A percentile compares a stretch with the other conserved stretches of the same genome.
These are phyloP conservation scores for Pyrrhosoma nymphula DNA, from an alignment of 2,888 invertebrate genomes.

Conservation along the genomic window DNA sequence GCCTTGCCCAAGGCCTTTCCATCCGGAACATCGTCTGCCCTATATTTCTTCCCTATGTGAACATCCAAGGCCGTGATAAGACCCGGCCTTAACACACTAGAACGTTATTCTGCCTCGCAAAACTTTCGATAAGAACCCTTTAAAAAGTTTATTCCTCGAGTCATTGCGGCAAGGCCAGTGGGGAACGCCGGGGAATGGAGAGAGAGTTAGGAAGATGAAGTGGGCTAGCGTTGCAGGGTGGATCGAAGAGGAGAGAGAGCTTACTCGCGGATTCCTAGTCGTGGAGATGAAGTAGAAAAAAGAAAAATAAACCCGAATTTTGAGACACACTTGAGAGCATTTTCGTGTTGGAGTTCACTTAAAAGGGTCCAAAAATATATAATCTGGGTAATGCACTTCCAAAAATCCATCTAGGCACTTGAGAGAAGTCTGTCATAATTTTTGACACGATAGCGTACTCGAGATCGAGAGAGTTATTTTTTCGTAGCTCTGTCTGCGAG, in stretches of 20 bases:
- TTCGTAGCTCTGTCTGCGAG: too few relatives aligned
- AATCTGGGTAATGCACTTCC: background rate
- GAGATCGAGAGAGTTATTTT: background rate
- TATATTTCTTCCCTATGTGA: conserved; percentile 2
- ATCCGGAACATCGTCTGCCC: background rate
- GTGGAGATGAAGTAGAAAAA: background rate
- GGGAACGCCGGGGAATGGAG: background rate
- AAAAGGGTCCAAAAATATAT: background rate
- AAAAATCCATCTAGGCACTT: background rate
- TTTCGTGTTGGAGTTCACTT: background rate
- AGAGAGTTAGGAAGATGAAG: background rate
- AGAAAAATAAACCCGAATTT: background rate
- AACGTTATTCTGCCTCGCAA: background rate
- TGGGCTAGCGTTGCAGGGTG: background rate
- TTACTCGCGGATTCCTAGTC: background rate
- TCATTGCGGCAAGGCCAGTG: background rate
- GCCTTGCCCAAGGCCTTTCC: background rate
- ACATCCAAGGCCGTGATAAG: conserved; percentile 12
- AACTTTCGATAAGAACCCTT: conserved; percentile 54
- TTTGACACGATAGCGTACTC: background rate
- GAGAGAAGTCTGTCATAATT: background rate
- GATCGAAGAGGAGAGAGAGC: background rate
- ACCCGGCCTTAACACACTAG: background rate
- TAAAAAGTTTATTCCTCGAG: conserved; percentile 34
- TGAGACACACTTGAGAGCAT: background rate